phyloP scores from a whole-genome alignment of 2,113 vertebrate species.

The Mobula birostris region DNA sequence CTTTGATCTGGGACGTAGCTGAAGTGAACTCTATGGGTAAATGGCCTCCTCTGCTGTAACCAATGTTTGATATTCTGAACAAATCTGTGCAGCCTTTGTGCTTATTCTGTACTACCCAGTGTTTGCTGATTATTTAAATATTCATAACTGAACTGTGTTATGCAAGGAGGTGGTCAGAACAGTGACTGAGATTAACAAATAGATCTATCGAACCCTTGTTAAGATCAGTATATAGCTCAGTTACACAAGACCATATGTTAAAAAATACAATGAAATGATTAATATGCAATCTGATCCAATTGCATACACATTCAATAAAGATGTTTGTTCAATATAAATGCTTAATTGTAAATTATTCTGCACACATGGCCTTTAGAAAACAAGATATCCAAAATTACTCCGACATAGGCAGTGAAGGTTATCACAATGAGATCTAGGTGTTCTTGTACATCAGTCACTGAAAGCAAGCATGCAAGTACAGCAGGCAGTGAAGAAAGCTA shows the following conservation, averaged over 20 bases:
- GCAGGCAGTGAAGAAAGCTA: too few relatives aligned
- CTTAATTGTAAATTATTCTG: not conserved
- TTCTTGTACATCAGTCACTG: too few relatives aligned
- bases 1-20: too few relatives aligned
- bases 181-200: not conserved
- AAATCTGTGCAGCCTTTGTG: not conserved
- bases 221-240: not conserved
- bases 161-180: not conserved
- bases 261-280: not conserved
- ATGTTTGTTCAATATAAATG: not conserved
- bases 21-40: too few relatives aligned
- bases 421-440: too few relatives aligned
- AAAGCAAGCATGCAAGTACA: too few relatives aligned
- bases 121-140: not conserved
- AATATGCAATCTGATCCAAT: not conserved
- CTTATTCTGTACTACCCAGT: not conserved
- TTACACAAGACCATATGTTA: not conserved
- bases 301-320: not conserved
- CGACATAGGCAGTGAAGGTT: too few relatives aligned
- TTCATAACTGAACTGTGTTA: not conserved
- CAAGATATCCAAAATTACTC: not conserved
- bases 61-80: too few relatives aligned
- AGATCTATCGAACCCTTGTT: not conserved
- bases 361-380: not conserved
- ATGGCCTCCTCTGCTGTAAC: too few relatives aligned